These are phyloP conservation scores for Drosophila erecta DNA, from an alignment of 1,140 invertebrate genomes.

Conservation along the genomic window DNA sequence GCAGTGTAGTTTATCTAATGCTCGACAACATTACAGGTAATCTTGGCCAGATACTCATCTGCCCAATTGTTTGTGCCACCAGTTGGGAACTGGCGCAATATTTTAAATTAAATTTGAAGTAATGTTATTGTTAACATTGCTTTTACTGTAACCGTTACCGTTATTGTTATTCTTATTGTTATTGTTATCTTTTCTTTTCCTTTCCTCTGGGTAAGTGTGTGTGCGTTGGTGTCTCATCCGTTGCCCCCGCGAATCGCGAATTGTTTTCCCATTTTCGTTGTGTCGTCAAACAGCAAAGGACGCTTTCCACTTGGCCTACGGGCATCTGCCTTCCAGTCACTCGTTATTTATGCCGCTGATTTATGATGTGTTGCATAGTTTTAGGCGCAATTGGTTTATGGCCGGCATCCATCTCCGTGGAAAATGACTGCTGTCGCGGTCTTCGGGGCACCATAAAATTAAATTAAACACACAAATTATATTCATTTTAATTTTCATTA, in stretches of 20 bases:
- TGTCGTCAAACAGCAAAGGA: conserved; percentile 12
- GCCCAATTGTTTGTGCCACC: conserved; percentile 59
- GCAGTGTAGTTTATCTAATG: conserved; percentile 43
- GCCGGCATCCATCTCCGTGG: conserved; percentile 43
- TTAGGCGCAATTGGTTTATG: conserved; percentile 65
- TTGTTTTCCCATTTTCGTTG: conserved; percentile 74
- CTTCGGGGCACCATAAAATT: conserved; percentile 78
- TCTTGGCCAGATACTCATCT: conserved; percentile 69
- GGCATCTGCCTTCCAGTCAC: neutral
- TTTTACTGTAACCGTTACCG: conserved; percentile 60
- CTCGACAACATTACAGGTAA: conserved; percentile 66
- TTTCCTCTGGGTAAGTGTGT: conserved; percentile 16
- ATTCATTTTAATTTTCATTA: conserved; percentile 83
- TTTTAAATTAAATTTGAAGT: conserved; percentile 83
- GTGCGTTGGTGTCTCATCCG: conserved; percentile 10
- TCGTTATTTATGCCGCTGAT: conserved; percentile 70
- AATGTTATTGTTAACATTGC: conserved; percentile 78
- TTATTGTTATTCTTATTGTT: conserved; percentile 75
- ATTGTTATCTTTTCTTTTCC: conserved; percentile 70
- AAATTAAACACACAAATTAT: conserved; percentile 82
- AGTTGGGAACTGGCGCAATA: conserved; percentile 48
- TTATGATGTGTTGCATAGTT: conserved; percentile 78
- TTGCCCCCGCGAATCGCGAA: conserved; percentile 13
- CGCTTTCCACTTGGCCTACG: conserved; percentile 9
- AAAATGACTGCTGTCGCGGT: conserved; percentile 26